Conservation (phyloP, 2,888 invertebrate species). For the Gisinianus flammeolus region DNA sequence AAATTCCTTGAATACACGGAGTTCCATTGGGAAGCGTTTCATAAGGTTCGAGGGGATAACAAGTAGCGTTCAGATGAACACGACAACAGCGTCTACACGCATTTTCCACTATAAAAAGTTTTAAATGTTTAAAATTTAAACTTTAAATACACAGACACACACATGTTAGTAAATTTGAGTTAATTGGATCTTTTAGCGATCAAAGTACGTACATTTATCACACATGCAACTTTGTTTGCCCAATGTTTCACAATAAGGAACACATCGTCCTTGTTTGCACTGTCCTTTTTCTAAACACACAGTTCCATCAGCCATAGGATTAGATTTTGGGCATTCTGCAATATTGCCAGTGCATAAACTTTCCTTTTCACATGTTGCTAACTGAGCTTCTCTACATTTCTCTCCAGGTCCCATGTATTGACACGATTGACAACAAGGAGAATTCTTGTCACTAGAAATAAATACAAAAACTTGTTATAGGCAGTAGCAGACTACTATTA, state of each 20-base stretch:
- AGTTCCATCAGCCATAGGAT: slow-evolving; percentile 83
- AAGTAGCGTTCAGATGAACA: slow-evolving; percentile 87
- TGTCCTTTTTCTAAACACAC: slow-evolving; percentile 90
- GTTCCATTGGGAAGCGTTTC: slow-evolving; percentile 92
- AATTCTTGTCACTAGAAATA: slow-evolving; percentile 83
- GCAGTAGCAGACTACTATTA: background rate
- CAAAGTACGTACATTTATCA: slow-evolving; percentile 75
- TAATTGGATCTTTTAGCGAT: background rate
- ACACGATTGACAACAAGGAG: slow-evolving; percentile 92
- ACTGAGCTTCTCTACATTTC: slow-evolving; percentile 84
- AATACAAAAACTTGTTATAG: background rate
- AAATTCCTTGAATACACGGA: slow-evolving; percentile 95
- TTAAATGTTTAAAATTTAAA: background rate
- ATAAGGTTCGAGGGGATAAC: slow-evolving; percentile 85
- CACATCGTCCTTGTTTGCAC: slow-evolving; percentile 87
- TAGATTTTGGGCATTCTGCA: slow-evolving; percentile 83
- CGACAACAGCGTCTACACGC: slow-evolving; percentile 95
- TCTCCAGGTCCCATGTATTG: slow-evolving; percentile 69
- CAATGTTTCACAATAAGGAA: slow-evolving; percentile 93
- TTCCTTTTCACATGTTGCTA: slow-evolving; percentile 90
- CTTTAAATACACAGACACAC: background rate
- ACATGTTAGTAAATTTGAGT: too few relatives aligned
- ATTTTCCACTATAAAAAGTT: slow-evolving; percentile 72
- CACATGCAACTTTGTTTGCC: slow-evolving; percentile 95
- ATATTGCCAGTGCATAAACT: slow-evolving; percentile 83